Evolutionary conservation across 2,888 invertebrate species (phyloP), one percentile per base, ranked within the genome.

Genomic region (Microctonus aethiopoides): DNA sequence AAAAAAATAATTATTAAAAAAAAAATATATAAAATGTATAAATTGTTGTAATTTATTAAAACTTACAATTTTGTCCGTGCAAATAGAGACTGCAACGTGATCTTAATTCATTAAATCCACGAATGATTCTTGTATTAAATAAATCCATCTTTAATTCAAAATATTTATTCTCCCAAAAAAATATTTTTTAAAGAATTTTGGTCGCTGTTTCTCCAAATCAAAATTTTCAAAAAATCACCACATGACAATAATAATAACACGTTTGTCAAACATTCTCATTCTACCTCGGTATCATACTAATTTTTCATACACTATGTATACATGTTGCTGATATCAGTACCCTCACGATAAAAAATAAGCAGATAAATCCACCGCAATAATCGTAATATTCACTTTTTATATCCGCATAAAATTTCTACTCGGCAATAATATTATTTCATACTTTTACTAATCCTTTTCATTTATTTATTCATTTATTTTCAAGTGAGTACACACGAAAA

Each of bases 41-140:
- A 57, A 22, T 20, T 51, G 1, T 34, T 22, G 5, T 34, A 16
- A n/a, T 16, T 3, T 7, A 7, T 1, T 46, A 16, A 32, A 64
- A 84, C 86, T 86, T 84, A 86, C 86, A 79, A 73, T 81, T 80
- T 63, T 81, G 83, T 67, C 81, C 76, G 64, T 80, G 79, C 64
- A 85, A 79, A 79, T 85, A 85, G 68, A 83, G 78, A 70, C 83
- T 81, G 70, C 81, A 74, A 13, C 83, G 83, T 34, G 84, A 82
- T 77, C 82, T 80, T 65, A 85, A 78, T 75, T 83, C 81, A 77
- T 81, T 79, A 77, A 84, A 78, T 83, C 83, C 83, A 74, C 82
- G 83, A 68, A 80, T 76, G 73, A 84, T 72, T 75, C 83, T 83
- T 64, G 78, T 77, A 52, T 76, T 75, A 52, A 79, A 79, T 70